Conservation (phyloP, 1,140 invertebrate genomes). For the Drosophila tani region DNA sequence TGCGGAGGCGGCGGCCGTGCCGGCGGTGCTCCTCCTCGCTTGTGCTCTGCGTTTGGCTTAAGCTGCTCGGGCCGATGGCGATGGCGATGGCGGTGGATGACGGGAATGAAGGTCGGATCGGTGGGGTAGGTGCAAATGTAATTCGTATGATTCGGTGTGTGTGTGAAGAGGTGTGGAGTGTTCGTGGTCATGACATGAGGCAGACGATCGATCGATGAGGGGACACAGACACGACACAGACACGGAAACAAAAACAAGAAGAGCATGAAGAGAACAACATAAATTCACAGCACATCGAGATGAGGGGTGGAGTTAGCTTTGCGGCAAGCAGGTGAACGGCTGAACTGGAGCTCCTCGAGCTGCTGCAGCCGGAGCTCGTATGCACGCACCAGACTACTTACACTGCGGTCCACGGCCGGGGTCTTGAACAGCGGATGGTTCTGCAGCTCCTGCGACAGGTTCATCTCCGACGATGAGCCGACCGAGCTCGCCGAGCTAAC, state of each 20-base stretch:
- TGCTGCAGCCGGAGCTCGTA: slow-evolving; percentile 63
- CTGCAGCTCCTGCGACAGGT: slow-evolving; percentile 84
- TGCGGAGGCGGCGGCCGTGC: slow-evolving; percentile 74
- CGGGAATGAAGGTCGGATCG: slow-evolving; percentile 18
- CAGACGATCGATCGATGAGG: slow-evolving; percentile 54
- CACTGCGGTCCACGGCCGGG: slow-evolving; percentile 82
- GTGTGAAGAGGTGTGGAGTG: slow-evolving; percentile 43
- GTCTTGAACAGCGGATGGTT: slow-evolving; percentile 84
- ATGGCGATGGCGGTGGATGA: slow-evolving; percentile 16
- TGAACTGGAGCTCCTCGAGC: slow-evolving; percentile 18
- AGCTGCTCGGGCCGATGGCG: slow-evolving; percentile 59
- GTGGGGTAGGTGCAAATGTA: slow-evolving; percentile 25
- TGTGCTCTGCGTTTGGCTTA: slow-evolving; percentile 72
- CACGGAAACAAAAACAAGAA: slow-evolving; percentile 64
- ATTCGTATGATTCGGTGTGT: slow-evolving; percentile 19
- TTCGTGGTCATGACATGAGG: slow-evolving; percentile 49
- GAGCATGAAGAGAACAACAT: slow-evolving; percentile 74
- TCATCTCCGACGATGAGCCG: slow-evolving; percentile 84
- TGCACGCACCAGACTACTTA: slow-evolving; percentile 75
- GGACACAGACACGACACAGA: slow-evolving; percentile 60
- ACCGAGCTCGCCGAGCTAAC: slow-evolving; percentile 82
- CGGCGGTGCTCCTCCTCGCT: slow-evolving; percentile 59
- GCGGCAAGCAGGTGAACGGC: slow-evolving; percentile 51
- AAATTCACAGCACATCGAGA: slow-evolving; percentile 66
- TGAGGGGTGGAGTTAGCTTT: slow-evolving; percentile 48